These are phyloP conservation scores for Drosophila equinoxialis DNA, from an alignment of 1,140 invertebrate species.

Conservation along the genomic window DNA sequence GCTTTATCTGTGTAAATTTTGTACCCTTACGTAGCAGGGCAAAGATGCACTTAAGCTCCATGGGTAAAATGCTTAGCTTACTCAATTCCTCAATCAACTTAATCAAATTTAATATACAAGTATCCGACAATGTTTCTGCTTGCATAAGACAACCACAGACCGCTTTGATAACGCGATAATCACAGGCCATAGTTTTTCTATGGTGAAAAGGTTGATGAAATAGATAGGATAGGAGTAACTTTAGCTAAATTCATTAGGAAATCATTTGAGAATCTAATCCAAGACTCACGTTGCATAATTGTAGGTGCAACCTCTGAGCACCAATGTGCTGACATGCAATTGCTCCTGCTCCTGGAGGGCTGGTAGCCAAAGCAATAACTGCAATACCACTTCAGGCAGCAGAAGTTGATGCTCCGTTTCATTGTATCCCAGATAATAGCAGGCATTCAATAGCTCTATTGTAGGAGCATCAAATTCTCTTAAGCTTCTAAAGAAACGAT, in stretches of 20 bases:
- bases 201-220: background rate
- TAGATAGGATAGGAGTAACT: no score
- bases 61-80: slow-evolving; percentile 85
- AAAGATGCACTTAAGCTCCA: slow-evolving; percentile 84
- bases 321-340: slow-evolving; percentile 78
- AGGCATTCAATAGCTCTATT: slow-evolving; percentile 73
- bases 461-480: slow-evolving; percentile 72
- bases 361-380: slow-evolving; percentile 80
- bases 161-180: slow-evolving; percentile 81
- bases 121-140: slow-evolving; percentile 60
- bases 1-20: slow-evolving; percentile 70
- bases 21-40: slow-evolving; percentile 61
- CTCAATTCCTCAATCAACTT: slow-evolving; percentile 85
- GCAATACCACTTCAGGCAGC: slow-evolving; percentile 72
- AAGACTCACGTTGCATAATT: slow-evolving; percentile 82
- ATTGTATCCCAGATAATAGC: slow-evolving; percentile 83
- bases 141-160: slow-evolving; percentile 81
- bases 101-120: slow-evolving; percentile 84
- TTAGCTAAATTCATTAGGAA: no score
- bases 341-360: slow-evolving; percentile 82
- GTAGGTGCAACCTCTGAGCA: slow-evolving; percentile 82
- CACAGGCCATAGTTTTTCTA: slow-evolving; percentile 83
- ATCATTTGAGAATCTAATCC: no score
- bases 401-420: slow-evolving; percentile 62
- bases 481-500: slow-evolving; percentile 79